Evolutionary conservation across 2,113 vertebrate species (phyloP).

Genomic region (Genyomyrus donnyi): DNA sequence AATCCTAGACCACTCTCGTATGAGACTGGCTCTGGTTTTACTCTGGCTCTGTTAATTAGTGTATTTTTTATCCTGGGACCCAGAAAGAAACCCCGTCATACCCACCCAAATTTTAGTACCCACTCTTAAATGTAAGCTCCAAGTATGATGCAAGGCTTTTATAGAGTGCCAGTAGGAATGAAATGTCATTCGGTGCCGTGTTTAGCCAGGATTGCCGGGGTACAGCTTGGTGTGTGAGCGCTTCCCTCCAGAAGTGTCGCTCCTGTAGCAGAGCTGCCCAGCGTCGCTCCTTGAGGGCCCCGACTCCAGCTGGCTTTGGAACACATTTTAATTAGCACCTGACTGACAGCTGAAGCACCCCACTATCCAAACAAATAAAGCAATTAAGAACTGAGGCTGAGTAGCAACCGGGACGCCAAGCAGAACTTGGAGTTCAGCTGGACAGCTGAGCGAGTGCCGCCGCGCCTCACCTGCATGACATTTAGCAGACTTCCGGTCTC

Average conservation of each 20-base stretch:
- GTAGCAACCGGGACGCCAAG: background rate
- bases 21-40: background rate
- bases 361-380: conserved; percentile 4
- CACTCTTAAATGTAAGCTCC: background rate
- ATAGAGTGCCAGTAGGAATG: background rate
- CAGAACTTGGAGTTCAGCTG: background rate
- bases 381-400: background rate
- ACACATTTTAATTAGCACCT: conserved; percentile 9
- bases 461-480: background rate
- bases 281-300: background rate
- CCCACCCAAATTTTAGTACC: background rate
- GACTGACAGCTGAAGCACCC: conserved; percentile 5
- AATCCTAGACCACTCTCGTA: background rate
- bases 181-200: background rate
- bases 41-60: background rate
- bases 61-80: background rate
- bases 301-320: background rate
- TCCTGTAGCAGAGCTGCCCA: background rate
- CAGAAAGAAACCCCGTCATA: background rate
- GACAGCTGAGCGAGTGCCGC: background rate
- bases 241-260: background rate
- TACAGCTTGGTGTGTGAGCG: background rate
- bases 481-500: background rate
- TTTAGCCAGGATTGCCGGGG: background rate
- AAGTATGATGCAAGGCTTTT: conserved; percentile 3